These are phyloP conservation scores for Oreochromis grahami DNA, from an alignment of 2,797 vertebrate genomes.

Conservation along the genomic window DNA sequence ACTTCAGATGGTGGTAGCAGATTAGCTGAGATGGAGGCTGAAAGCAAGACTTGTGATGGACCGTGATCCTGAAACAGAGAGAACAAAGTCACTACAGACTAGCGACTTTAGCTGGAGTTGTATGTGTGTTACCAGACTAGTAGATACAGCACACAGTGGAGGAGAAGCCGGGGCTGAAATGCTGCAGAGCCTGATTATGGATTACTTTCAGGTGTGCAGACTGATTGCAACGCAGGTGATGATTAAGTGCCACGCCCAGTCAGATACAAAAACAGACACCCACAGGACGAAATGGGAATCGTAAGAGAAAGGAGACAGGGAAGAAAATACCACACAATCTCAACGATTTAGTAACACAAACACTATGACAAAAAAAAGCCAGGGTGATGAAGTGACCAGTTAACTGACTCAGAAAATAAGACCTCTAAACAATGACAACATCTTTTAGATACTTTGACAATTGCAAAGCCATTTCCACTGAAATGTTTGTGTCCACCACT, in stretches of 20 bases:
- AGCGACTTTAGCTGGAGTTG: not conserved
- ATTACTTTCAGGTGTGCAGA: not conserved
- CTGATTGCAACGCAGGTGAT: not conserved
- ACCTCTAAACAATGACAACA: not conserved
- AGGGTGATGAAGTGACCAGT: not conserved
- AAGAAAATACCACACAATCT: not conserved
- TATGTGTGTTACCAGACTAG: not conserved
- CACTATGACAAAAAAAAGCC: not conserved
- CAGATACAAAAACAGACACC: not conserved
- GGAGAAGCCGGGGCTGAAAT: not conserved
- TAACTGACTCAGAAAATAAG: not conserved
- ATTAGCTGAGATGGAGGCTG: not conserved
- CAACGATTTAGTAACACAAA: not conserved
- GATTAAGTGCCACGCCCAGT: not conserved
- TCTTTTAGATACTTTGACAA: not conserved
- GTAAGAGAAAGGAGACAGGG: not conserved
- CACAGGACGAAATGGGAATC: not conserved
- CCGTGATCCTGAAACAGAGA: not conserved
- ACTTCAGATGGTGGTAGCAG: not conserved
- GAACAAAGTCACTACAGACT: not conserved
- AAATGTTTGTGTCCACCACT: not conserved
- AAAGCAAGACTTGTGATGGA: not conserved
- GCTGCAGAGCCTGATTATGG: not conserved
- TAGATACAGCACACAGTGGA: not conserved
- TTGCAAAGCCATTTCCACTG: not conserved